These are phyloP conservation scores for Nesidiocoris tenuis DNA, from an alignment of 2,888 invertebrate species.

Conservation along the genomic window DNA sequence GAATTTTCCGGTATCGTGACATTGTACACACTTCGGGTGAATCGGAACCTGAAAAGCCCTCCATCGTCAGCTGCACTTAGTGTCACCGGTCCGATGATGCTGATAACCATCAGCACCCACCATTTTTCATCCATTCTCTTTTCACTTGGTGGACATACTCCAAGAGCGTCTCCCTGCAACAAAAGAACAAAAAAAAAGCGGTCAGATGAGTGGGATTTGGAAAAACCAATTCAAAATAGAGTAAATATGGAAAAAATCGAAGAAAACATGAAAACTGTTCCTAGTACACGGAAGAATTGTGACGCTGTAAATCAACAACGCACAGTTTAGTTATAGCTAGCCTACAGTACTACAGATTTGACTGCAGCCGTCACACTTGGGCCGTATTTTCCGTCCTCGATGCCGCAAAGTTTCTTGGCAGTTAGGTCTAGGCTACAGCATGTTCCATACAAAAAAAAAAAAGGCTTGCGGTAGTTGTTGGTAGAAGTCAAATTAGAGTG, in stretches of 20 bases:
- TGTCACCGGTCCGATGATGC: slow-evolving; percentile 20
- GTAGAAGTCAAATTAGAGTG: too few species aligned
- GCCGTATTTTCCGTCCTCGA: too few species aligned
- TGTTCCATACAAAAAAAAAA: too few species aligned
- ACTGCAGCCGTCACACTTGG: too few species aligned
- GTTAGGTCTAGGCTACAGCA: too few species aligned
- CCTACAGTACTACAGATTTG: too few species aligned
- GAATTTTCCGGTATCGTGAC: slow-evolving; percentile 91
- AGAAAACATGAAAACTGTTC: background rate
- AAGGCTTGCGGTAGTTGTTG: too few species aligned
- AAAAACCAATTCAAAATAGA: background rate
- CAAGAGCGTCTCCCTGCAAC: slow-evolving; percentile 28
- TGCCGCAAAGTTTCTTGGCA: too few species aligned
- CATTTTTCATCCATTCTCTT: slow-evolving; percentile 31
- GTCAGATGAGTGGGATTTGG: background rate
- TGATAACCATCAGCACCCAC: slow-evolving; percentile 32
- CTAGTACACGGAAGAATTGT: too few species aligned
- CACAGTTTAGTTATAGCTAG: too few species aligned
- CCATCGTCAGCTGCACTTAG: slow-evolving; percentile 16
- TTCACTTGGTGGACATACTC: slow-evolving; percentile 21
- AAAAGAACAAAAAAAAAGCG: slow-evolving; percentile 1
- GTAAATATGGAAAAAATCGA: background rate
- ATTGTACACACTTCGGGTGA: slow-evolving; percentile 76
- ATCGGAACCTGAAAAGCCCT: slow-evolving; percentile 60
- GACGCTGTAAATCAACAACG: too few species aligned